These are phyloP conservation scores for Cynaeus angustus DNA, from an alignment of 2,888 invertebrate genomes.

Conservation along the genomic window DNA sequence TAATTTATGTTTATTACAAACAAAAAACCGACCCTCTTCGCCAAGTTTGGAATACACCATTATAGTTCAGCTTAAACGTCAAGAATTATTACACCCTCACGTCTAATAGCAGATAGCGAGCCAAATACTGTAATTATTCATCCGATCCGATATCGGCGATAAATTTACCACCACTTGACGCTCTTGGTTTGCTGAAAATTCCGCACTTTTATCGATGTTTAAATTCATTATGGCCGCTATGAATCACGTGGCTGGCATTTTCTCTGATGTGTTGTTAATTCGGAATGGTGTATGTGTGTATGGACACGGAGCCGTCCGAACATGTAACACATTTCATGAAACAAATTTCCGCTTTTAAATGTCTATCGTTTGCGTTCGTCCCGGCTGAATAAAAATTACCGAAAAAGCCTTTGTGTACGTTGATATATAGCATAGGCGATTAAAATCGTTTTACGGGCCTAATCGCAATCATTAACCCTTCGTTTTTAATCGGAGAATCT, in stretches of 20 bases:
- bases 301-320: slow-evolving; percentile 45
- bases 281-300: slow-evolving; percentile 23
- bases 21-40: slow-evolving; percentile 63
- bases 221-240: slow-evolving; percentile 47
- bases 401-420: slow-evolving; percentile 54
- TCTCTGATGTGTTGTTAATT: slow-evolving; percentile 35
- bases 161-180: slow-evolving; percentile 30
- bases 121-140: slow-evolving; percentile 43
- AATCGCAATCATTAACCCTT: slow-evolving; percentile 43
- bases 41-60: slow-evolving; percentile 60
- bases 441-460: slow-evolving; percentile 44
- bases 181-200: slow-evolving; percentile 34
- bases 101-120: slow-evolving; percentile 45
- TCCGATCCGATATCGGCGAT: slow-evolving; percentile 33
- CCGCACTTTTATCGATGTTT: slow-evolving; percentile 39
- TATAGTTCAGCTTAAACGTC: slow-evolving; percentile 59
- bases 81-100: slow-evolving; percentile 57
- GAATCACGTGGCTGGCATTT: slow-evolving; percentile 49
- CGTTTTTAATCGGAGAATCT: slow-evolving; percentile 34
- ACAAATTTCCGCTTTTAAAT: slow-evolving; percentile 63
- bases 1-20: slow-evolving; percentile 69
- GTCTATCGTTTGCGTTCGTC: slow-evolving; percentile 55
- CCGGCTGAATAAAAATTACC: slow-evolving; percentile 49
- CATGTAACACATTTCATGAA: slow-evolving; percentile 60
- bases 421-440: slow-evolving; percentile 55